A percentile compares a stretch with the other conserved stretches of the same genome.
phyloP scores from a whole-genome alignment of 2,113 vertebrate species.

The Upupa epops region DNA sequence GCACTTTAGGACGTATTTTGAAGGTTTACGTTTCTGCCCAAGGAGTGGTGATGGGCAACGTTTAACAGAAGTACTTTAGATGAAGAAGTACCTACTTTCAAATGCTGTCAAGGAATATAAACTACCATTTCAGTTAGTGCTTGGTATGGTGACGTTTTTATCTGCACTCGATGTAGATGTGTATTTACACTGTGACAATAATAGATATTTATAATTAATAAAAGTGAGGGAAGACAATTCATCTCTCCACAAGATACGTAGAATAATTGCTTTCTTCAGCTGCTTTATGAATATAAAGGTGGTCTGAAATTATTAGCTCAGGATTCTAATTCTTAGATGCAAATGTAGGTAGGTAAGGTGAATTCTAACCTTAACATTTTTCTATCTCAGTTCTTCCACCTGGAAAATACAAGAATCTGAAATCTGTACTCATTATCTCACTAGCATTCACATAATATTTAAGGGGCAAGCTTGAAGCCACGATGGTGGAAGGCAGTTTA shows the following conservation, averaged over 20 bases:
- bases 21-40: not conserved
- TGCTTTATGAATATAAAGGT: not conserved
- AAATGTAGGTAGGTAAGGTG: not conserved
- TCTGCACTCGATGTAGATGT: not conserved
- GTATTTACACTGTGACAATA: not conserved
- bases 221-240: not conserved
- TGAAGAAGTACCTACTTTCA: not conserved
- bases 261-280: not conserved
- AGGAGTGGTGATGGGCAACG: accelerated
- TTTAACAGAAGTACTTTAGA: not conserved
- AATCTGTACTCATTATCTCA: not conserved
- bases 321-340: not conserved
- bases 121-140: not conserved
- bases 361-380: not conserved
- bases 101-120: not conserved
- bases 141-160: not conserved
- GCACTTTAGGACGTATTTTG: not conserved
- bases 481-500: not conserved
- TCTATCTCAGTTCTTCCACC: not conserved
- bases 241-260: not conserved
- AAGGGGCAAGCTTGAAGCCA: not conserved
- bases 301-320: not conserved
- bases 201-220: not conserved
- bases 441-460: not conserved
- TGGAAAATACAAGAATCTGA: not conserved